Evolutionary conservation across 2,797 vertebrate genomes (phyloP), one percentile per base, ranked within the genome.

Genomic region (Gallinago solitaria): DNA sequence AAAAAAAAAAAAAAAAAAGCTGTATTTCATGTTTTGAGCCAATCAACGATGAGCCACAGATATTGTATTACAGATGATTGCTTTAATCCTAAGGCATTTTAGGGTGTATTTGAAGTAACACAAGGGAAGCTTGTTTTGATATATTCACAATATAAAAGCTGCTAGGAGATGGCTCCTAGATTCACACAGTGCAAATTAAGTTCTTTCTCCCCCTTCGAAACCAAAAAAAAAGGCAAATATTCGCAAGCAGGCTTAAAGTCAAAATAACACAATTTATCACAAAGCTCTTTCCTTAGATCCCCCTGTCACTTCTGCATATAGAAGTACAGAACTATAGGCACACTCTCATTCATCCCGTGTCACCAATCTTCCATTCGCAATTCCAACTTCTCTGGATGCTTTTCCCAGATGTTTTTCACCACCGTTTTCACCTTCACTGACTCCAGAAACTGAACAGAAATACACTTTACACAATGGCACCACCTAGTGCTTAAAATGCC

Each of bases 401-500:
- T 68, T 89, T 93, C 71, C 88, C 80, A 54, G 27, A 68, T 93
- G 68, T 91, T 96, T 95, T 95, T 54, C 78, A 95, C 81, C 27
- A 37, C 76, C 15, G 30, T 86, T 94, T 91, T 82, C 83, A 84
- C 77, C 64, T n/a, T 45, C 67, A 5, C 12, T 21, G 30, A 51
- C 81, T 85, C 69, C 63, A 54, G 33, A 80, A 77, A 84, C 57
- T 41, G 35, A 47, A 12, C n/a, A 87, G 71, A 79, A 71, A 50
- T 19, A n/a, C 68, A 93, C 90, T 97, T 98, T 96, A 95, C 97
- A 85, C 98, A 98, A 98, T 92, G 97, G 97, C 97, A 97, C 98
- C 98, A 98, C 92, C 98, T 98, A 97, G 97, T 96, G 98, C 87
- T 95, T 27, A 48, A 61, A 95, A 70, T 2, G 39, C 14, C 87